phyloP scores from a whole-genome alignment of 2,113 vertebrate species.

The Ophiodon elongatus region DNA sequence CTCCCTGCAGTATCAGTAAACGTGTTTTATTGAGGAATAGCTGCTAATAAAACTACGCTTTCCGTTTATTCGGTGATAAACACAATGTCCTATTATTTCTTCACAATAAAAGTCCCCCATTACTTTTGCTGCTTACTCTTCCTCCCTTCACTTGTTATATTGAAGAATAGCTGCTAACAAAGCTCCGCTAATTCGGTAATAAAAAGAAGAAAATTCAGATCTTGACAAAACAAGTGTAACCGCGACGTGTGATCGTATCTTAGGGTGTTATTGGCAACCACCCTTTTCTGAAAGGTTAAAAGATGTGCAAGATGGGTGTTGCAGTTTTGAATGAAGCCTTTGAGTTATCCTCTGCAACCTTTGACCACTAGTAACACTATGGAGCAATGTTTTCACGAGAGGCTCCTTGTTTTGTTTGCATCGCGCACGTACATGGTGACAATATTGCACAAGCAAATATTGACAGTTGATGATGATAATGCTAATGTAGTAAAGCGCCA shows the following conservation, averaged over 20 bases:
- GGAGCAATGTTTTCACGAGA: neutral
- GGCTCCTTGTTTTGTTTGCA: too few relatives aligned
- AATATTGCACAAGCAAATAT: neutral
- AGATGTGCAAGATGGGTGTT: neutral
- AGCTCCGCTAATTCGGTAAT: too few relatives aligned
- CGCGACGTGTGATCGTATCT: neutral
- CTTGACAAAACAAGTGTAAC: neutral
- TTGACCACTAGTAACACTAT: neutral
- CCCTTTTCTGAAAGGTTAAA: neutral
- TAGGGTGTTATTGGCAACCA: neutral
- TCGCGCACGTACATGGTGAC: too few relatives aligned
- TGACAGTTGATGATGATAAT: neutral
- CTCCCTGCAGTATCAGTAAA: neutral
- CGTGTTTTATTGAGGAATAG: neutral
- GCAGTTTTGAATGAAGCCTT: neutral
- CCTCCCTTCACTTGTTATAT: too few relatives aligned
- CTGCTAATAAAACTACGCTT: neutral
- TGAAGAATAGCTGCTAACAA: too few relatives aligned
- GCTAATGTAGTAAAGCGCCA: too few relatives aligned
- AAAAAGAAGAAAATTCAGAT: too few relatives aligned
- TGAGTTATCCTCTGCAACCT: neutral
- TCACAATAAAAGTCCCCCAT: too few relatives aligned
- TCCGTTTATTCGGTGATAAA: too few relatives aligned
- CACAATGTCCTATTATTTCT: too few relatives aligned
- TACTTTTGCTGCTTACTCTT: too few relatives aligned